Conservation (phyloP, 2,113 vertebrate genomes). For the Syrmaticus mikado region DNA sequence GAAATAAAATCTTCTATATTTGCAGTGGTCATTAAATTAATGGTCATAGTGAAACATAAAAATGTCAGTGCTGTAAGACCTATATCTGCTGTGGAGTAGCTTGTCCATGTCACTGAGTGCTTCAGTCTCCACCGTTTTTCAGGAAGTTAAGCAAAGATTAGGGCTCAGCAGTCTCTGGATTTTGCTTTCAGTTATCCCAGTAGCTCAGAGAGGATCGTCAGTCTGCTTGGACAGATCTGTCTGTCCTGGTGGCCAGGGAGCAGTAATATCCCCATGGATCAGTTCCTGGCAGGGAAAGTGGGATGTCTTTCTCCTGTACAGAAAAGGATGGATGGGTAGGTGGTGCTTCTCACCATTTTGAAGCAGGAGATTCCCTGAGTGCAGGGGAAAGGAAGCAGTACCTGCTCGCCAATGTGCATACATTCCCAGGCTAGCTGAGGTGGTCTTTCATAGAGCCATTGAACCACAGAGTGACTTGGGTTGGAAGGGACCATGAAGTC, state of each 20-base stretch:
- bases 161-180: background rate
- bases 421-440: background rate
- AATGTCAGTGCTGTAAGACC: background rate
- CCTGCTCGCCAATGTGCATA: background rate
- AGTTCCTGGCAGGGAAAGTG: background rate
- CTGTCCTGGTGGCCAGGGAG: background rate
- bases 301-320: accelerated
- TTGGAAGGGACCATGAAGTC: background rate
- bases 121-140: background rate
- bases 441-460: background rate
- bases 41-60: background rate
- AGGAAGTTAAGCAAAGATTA: background rate
- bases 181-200: background rate
- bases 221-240: background rate
- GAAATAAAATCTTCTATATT: constrained; percentile 31
- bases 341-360: background rate
- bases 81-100: background rate
- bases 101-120: background rate
- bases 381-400: background rate
- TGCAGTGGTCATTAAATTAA: background rate
- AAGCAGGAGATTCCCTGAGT: background rate
- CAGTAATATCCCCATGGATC: background rate
- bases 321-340: background rate
- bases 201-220: background rate
- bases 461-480: background rate